Percentiles rank a stretch among this genome's conserved stretches.
These are phyloP conservation scores for Strigamia transsilvanica DNA, from an alignment of 2,888 invertebrate species.

Conservation along the genomic window DNA sequence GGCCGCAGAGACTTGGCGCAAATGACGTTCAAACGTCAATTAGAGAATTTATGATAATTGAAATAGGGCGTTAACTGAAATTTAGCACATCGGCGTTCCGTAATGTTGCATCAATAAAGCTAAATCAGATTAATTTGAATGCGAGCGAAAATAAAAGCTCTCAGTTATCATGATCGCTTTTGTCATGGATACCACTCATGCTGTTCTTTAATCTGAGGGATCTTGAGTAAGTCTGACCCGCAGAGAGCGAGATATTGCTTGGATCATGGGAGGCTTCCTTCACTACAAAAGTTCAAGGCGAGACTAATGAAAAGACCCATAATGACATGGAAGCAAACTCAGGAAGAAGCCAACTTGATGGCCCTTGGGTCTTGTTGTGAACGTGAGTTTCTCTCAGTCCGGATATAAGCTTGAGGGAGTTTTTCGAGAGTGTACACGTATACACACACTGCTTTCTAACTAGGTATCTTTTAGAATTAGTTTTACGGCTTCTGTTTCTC, in stretches of 20 bases:
- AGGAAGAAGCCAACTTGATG: constrained; percentile 44
- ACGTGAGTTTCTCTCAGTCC: neutral
- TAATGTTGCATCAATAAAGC: no score
- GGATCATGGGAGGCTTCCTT: constrained; percentile 46
- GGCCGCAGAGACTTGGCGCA: no score
- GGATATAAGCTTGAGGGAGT: constrained; percentile 37
- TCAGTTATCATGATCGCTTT: neutral
- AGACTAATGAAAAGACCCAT: constrained; percentile 47
- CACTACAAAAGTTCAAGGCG: constrained; percentile 26
- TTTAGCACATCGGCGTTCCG: no score
- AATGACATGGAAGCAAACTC: constrained; percentile 41
- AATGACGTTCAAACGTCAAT: no score
- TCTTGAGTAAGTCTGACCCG: constrained; percentile 19
- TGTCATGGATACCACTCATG: neutral
- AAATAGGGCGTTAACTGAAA: no score
- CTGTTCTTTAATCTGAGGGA: constrained; percentile 43
- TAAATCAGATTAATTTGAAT: neutral
- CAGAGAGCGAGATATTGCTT: constrained; percentile 34
- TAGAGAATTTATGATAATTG: no score
- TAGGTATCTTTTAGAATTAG: constrained; percentile 27
- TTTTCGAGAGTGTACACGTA: constrained; percentile 17
- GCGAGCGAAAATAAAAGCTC: neutral
- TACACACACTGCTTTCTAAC: neutral
- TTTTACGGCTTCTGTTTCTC: neutral
- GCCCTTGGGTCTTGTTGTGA: constrained; percentile 42